Evolutionary conservation across 2,113 vertebrate genomes (phyloP).

Genomic region (Aspiorhynchus laticeps): DNA sequence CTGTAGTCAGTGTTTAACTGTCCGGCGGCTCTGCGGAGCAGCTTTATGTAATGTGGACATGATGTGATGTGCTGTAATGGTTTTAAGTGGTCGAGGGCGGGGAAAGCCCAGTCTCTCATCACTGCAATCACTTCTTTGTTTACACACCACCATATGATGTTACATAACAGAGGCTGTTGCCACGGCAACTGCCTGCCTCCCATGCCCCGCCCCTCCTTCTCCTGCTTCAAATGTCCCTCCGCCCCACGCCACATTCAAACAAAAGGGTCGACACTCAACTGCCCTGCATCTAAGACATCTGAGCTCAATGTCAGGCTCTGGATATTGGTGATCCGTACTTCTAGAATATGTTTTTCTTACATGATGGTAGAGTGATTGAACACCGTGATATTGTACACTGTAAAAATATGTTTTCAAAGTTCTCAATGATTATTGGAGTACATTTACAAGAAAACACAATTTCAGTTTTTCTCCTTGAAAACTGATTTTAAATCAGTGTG

Average conservation of each 20-base stretch:
- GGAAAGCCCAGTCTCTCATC: constrained; percentile 33
- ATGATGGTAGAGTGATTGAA: background rate
- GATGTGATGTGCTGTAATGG: constrained; percentile 33
- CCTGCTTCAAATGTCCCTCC: background rate
- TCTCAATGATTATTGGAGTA: background rate
- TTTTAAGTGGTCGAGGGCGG: constrained; percentile 8
- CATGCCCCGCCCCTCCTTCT: constrained; percentile 34
- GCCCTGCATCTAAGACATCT: background rate
- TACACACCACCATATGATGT: constrained; percentile 67
- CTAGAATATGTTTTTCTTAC: background rate
- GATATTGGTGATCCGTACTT: background rate
- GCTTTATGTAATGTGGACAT: constrained; percentile 18
- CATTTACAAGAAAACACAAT: background rate
- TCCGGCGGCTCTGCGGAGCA: constrained; percentile 3
- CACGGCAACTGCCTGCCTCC: constrained; percentile 60
- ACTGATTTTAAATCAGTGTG: background rate
- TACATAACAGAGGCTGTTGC: constrained; percentile 76
- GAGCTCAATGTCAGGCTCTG: background rate
- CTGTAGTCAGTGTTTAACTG: constrained; percentile 33
- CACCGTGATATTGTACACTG: background rate
- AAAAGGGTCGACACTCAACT: background rate
- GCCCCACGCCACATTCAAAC: background rate
- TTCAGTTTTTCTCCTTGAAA: background rate
- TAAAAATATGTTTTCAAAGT: background rate
- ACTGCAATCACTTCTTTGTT: constrained; percentile 65